Evolutionary conservation across 37 sponge, comb jelly and placozoan genomes (phyloP), one percentile per base, ranked within the genome.

Genomic region (Ianthella basta): DNA sequence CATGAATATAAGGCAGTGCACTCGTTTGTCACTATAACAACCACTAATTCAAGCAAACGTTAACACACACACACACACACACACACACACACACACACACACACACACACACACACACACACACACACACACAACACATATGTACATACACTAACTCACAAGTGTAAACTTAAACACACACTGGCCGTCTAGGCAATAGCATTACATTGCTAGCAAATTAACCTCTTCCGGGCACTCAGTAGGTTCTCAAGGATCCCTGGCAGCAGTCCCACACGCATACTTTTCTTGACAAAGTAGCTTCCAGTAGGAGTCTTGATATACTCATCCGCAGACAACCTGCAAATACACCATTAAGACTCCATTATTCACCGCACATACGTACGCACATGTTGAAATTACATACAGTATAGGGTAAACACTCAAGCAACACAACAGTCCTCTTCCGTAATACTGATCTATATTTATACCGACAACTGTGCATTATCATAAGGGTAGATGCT

Each of bases 301-400:
- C 98, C 98, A 55, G 94, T 85, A 0, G 98, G 98, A n/a, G 99
- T 96, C 78, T 85, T 83, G 57, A 96, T 96, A 89, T 90, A 96
- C 88, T 98, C 85, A 15, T 96, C 99, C n/a, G 99, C 85, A 55
- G 80, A 24, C 44, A 97, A 84, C 38, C 88, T 92, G 60, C 55
- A 33, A 29, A 16, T 21, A 6, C 20, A 70, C 36, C 2, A 70
- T 34, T 2, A 2, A 33, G 29, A 30, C 29, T 10, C 36, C 32
- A 29, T 18, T 16, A 2, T 25, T 27, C n/a, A 61, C 12, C 63
- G 15, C 63, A 61, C 10, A 61, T 61, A 61, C 63, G 63, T 61
- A 61, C 63, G 63, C 10, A 25, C 27, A 27, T 61, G 8, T 8
- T 10, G 50, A 44, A 44, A 44, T 44, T 3, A 10, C 50, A 44